Conservation (phyloP, 2,888 invertebrate species). For the Phoenoteleia sp. region DNA sequence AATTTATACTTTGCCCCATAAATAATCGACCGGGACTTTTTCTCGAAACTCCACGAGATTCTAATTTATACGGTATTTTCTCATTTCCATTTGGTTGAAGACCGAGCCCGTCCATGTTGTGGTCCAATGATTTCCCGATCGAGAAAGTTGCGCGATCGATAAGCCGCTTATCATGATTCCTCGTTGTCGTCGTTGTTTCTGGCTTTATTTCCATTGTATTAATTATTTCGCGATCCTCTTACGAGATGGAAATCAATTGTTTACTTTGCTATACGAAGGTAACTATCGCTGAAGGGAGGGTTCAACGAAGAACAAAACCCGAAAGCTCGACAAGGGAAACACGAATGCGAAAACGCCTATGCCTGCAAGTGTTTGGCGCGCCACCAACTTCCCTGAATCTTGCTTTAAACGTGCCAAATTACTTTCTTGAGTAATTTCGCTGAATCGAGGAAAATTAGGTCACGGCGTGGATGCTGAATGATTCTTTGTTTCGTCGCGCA, state of each 20-base stretch:
- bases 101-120: neutral
- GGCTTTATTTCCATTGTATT: conserved; percentile 82
- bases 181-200: conserved; percentile 77
- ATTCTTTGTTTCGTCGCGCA: conserved; percentile 58
- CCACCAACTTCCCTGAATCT: conserved; percentile 80
- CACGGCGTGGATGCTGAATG: conserved; percentile 42
- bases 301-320: conserved; percentile 21
- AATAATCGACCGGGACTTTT: neutral
- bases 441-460: conserved; percentile 66
- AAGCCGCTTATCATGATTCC: conserved; percentile 83
- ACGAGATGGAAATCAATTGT: conserved; percentile 82
- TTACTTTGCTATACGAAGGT: conserved; percentile 78
- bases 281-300: conserved; percentile 55
- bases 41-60: neutral
- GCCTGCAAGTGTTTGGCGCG: conserved; percentile 82
- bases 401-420: conserved; percentile 76
- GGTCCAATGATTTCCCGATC: conserved; percentile 53
- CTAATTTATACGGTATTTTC: conserved; percentile 22
- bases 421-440: conserved; percentile 76
- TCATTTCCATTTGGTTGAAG: conserved; percentile 23
- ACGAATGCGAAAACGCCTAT: conserved; percentile 55
- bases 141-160: conserved; percentile 72
- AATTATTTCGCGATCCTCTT: conserved; percentile 83
- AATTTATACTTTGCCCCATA: neutral
- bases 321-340: conserved; percentile 27